phyloP scores from a whole-genome alignment of 2,888 invertebrate species.

The Lamellibrachia columna region DNA sequence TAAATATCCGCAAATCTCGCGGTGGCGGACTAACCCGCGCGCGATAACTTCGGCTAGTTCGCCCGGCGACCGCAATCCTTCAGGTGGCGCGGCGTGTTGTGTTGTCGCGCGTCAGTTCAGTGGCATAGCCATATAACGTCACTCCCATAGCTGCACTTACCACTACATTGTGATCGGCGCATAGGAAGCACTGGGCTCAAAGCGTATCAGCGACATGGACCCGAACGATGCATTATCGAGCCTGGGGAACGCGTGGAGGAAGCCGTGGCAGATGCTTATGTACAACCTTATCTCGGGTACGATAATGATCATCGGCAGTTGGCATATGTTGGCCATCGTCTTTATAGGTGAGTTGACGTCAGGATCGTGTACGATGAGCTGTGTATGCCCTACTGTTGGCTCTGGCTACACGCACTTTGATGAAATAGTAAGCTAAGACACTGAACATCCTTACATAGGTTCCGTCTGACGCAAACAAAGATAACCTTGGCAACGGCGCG shows the following conservation, averaged over 20 bases:
- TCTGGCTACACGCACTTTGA: neutral
- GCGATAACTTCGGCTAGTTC: neutral
- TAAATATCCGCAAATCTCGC: too few species aligned
- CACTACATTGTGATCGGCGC: neutral
- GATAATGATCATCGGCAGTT: neutral
- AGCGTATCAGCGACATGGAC: neutral
- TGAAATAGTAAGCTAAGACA: neutral
- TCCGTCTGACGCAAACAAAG: neutral
- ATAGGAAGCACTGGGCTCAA: neutral
- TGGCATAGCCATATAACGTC: neutral
- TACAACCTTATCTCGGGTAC: neutral
- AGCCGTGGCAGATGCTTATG: constrained; percentile 22
- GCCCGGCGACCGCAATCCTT: neutral
- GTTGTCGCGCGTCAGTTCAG: neutral
- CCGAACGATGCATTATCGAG: constrained; percentile 18
- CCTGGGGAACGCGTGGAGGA: constrained; percentile 19
- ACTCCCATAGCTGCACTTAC: neutral
- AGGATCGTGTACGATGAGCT: neutral
- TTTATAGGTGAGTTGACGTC: constrained; percentile 18
- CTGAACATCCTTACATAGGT: neutral
- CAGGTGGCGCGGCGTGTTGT: neutral
- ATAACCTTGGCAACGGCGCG: neutral
- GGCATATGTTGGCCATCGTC: constrained; percentile 22
- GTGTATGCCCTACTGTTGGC: neutral
- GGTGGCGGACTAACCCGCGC: too few species aligned